These are phyloP conservation scores for Philaenus spumarius DNA, from an alignment of 1,140 invertebrate species.

Conservation along the genomic window DNA sequence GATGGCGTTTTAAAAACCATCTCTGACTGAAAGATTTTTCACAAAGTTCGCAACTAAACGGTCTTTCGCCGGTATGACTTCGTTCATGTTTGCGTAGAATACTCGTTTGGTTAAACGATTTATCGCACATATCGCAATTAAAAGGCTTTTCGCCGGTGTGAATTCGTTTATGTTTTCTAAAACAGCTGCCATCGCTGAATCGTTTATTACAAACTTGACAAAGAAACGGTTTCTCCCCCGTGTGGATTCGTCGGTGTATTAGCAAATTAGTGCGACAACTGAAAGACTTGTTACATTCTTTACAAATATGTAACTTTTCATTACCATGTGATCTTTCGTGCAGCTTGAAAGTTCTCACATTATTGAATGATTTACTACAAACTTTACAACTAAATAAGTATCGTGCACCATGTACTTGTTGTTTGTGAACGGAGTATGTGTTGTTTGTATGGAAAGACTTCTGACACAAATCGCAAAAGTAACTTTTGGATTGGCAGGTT, in stretches of 20 bases:
- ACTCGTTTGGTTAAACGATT: conserved; percentile 38
- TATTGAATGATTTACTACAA: conserved; percentile 40
- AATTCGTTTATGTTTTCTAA: neutral
- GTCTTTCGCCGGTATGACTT: conserved; percentile 45
- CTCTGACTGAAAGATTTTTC: conserved; percentile 36
- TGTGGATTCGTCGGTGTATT: conserved; percentile 33
- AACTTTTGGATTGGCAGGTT: neutral
- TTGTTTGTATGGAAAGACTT: neutral
- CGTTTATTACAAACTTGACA: conserved; percentile 58
- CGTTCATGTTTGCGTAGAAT: conserved; percentile 30
- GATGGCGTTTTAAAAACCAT: conserved; percentile 3
- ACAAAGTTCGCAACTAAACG: conserved; percentile 49
- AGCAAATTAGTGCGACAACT: conserved; percentile 22
- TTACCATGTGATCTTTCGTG: conserved; percentile 28
- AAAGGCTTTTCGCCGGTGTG: conserved; percentile 1
- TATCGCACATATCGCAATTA: conserved; percentile 1
- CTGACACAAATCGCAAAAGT: neutral
- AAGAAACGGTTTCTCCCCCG: conserved; percentile 65
- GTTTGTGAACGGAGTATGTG: conserved; percentile 9
- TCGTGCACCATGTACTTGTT: conserved; percentile 45
- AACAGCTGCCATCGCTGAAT: conserved; percentile 57
- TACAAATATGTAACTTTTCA: conserved; percentile 38
- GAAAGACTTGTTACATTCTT: conserved; percentile 41
- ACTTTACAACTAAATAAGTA: conserved; percentile 47
- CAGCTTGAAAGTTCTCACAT: conserved; percentile 24